Evolutionary conservation across 1,140 invertebrate species (phyloP), one percentile per base, ranked within the genome.

Genomic region (Drosophila tani): DNA sequence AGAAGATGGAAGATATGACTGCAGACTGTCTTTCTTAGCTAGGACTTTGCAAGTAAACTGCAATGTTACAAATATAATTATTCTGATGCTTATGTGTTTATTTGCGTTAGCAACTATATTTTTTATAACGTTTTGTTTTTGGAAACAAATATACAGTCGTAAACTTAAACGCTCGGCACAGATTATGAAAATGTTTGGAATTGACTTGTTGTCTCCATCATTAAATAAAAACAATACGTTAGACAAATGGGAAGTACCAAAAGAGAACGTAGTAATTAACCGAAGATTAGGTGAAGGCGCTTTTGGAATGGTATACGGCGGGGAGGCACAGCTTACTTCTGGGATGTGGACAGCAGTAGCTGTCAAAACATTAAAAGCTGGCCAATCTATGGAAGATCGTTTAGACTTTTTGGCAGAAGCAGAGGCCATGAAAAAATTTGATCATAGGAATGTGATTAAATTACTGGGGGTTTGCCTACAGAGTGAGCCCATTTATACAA

Each of bases 361-460:
- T 11, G 97, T 98, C 0, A 99, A 99, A 93, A 98, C 98, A 0
- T 93, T 98, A 0, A 98, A 98, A 92, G 93, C 95, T 11, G 96
- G 97, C 1, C 97, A 96, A 3, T 95, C 95, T 1, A 95, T 95
- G 8, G 97, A 98, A 80, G 96, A 98, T 86, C 98, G 98, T 91
- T 93, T 98, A n/a, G 97, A 98, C 91, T 98, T 98, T 79, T 93
- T 98, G n/a, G 96, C 96, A 58, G 98, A 99, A 92, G 97, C 97
- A 1, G 97, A 98, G 91, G 95, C 97, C 21, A 98, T 99, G 97
- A 98, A 98, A 85, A 94, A 96, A 50, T 97, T 99, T 91, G 96
- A 97, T 53, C 98, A 99, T 91, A 96, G 96, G 73, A 99, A 99
- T 91, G 96, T 99, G 35, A 95, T 99, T 0, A 96, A 96, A 75